Conservation (phyloP, 2,797 vertebrate species). For the Galagoides demidoff region DNA sequence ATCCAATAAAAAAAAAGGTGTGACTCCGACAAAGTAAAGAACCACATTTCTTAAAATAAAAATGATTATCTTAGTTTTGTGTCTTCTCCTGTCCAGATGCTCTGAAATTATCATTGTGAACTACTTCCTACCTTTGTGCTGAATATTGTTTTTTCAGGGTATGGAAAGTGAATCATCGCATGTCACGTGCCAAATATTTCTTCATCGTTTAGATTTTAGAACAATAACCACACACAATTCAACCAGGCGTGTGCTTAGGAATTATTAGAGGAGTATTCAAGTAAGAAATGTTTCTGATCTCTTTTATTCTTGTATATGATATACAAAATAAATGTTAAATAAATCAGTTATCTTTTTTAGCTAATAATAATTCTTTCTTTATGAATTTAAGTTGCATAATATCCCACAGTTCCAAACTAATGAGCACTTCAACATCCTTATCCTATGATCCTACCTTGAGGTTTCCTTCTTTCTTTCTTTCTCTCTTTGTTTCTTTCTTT, state of each 20-base stretch:
- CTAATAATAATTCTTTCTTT: background rate
- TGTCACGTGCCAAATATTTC: background rate
- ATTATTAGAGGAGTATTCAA: background rate
- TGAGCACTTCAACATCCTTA: background rate
- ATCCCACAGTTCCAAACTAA: background rate
- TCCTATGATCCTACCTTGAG: background rate
- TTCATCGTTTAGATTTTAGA: background rate
- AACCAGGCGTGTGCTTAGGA: background rate
- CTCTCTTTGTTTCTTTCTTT: no score
- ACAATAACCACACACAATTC: background rate
- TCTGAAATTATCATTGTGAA: background rate
- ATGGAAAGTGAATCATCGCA: background rate
- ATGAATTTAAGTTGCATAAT: background rate
- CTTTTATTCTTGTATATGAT: background rate
- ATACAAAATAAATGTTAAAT: slow-evolving; percentile 12
- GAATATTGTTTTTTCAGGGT: background rate
- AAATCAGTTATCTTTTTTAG: background rate
- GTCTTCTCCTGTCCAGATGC: background rate
- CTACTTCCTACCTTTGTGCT: background rate
- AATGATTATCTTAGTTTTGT: slow-evolving; percentile 36
- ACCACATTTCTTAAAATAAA: slow-evolving; percentile 32
- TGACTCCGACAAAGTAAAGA: background rate
- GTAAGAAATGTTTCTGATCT: background rate
- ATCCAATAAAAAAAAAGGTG: background rate
- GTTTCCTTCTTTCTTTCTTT: background rate